Conservation (phyloP, 2,797 vertebrate species). For the Peromyscus nudipes region DNA sequence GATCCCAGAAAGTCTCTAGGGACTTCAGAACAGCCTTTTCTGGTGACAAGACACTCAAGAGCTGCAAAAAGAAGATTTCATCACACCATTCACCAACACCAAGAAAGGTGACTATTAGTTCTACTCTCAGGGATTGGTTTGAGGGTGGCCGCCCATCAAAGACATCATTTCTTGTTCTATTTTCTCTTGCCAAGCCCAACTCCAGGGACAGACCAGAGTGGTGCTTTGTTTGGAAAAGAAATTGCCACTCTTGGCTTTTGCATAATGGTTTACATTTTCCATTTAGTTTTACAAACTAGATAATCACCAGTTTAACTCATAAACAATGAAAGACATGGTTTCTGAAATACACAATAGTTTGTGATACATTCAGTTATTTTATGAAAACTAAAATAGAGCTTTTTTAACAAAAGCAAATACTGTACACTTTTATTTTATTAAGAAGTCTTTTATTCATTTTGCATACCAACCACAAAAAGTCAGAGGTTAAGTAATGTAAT, state of each 20-base stretch:
- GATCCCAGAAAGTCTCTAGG: conserved; percentile 89
- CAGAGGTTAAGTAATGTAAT: background rate
- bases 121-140: background rate
- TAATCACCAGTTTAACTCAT: conserved; percentile 47
- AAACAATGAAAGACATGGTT: conserved; percentile 36
- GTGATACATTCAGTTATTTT: conserved; percentile 39
- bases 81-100: conserved; percentile 83
- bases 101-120: conserved; percentile 47
- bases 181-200: background rate
- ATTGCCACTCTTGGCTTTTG: conserved; percentile 40
- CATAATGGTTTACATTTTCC: conserved; percentile 54
- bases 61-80: conserved; percentile 89
- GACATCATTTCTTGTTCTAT: background rate
- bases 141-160: background rate
- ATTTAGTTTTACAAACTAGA: conserved; percentile 10
- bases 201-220: background rate
- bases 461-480: background rate
- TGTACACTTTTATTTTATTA: background rate
- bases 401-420: background rate
- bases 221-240: conserved; percentile 21
- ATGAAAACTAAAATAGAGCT: conserved; percentile 36
- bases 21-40: conserved; percentile 90
- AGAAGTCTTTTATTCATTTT: no score
- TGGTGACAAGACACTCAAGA: conserved; percentile 91
- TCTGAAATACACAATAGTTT: conserved; percentile 16